These are phyloP conservation scores for Peromyscus maniculatus DNA, from an alignment of 2,113 vertebrate genomes.

Conservation along the genomic window DNA sequence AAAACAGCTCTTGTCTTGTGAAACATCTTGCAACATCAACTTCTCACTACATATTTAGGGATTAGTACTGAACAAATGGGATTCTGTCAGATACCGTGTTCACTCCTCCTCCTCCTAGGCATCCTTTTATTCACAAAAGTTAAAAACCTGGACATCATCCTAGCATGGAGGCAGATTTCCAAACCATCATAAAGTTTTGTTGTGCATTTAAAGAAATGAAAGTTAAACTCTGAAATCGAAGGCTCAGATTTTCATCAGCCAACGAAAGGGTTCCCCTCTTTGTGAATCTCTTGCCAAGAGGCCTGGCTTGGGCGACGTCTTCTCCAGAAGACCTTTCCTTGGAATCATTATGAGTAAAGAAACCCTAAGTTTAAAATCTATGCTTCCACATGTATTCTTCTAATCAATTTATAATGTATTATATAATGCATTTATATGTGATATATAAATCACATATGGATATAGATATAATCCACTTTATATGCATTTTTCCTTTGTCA, in stretches of 20 bases:
- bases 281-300: neutral
- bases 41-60: constrained; percentile 6
- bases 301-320: neutral
- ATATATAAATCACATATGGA: neutral
- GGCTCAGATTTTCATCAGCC: neutral
- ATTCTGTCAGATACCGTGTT: neutral
- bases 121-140: neutral
- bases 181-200: neutral
- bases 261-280: neutral
- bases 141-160: neutral
- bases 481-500: neutral
- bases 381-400: neutral
- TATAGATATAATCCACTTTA: neutral
- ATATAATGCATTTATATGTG: neutral
- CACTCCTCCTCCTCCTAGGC: neutral
- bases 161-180: neutral
- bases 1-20: neutral
- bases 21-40: neutral
- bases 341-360: neutral
- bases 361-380: constrained; percentile 4
- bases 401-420: neutral
- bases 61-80: neutral
- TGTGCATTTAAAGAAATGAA: neutral
- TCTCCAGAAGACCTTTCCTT: neutral
- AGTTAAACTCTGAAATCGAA: constrained; percentile 4